These are phyloP conservation scores for Argyresthia albistria DNA, from an alignment of 2,888 invertebrate species.

Conservation along the genomic window DNA sequence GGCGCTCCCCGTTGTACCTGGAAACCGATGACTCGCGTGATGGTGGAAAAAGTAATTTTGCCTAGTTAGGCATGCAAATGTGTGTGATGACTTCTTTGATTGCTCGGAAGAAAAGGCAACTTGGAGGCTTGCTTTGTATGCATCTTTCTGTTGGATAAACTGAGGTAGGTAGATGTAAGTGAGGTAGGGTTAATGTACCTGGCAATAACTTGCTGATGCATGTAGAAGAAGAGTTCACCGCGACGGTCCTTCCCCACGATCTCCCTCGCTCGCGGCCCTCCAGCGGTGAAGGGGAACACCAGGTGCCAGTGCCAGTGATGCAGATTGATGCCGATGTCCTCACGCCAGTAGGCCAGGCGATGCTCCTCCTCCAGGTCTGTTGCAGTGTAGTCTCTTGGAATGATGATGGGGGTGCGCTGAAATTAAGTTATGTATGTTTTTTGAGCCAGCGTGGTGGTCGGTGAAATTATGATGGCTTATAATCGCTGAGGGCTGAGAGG, in stretches of 20 bases:
- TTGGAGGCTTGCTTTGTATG: too few species aligned
- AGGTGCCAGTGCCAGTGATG: conserved; percentile 91
- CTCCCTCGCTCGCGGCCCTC: conserved; percentile 34
- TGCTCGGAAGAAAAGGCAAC: too few species aligned
- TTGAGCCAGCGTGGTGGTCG: not conserved
- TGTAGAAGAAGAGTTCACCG: conserved; percentile 86
- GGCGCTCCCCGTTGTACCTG: conserved; percentile 83
- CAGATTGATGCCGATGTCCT: conserved; percentile 85
- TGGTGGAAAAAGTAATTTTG: not conserved
- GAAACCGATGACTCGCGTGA: too few species aligned
- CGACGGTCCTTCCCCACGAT: conserved; percentile 83
- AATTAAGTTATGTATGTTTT: conserved; percentile 10
- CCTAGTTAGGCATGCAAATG: too few species aligned
- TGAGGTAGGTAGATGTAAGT: too few species aligned
- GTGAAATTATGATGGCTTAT: not conserved
- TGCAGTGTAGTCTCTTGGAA: conserved; percentile 84
- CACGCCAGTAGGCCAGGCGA: conserved; percentile 85
- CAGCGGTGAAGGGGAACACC: conserved; percentile 78
- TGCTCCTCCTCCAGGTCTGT: conserved; percentile 87
- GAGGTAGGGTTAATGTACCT: conserved; percentile 36
- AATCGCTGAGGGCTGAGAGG: too few species aligned
- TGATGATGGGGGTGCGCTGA: conserved; percentile 76
- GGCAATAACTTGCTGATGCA: conserved; percentile 75
- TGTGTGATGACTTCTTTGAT: too few species aligned
- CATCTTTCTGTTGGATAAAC: too few species aligned